Evolutionary conservation across 2,113 vertebrate genomes (phyloP), one percentile per base, ranked within the genome.

Genomic region (Chamaetylas fuelleborni): DNA sequence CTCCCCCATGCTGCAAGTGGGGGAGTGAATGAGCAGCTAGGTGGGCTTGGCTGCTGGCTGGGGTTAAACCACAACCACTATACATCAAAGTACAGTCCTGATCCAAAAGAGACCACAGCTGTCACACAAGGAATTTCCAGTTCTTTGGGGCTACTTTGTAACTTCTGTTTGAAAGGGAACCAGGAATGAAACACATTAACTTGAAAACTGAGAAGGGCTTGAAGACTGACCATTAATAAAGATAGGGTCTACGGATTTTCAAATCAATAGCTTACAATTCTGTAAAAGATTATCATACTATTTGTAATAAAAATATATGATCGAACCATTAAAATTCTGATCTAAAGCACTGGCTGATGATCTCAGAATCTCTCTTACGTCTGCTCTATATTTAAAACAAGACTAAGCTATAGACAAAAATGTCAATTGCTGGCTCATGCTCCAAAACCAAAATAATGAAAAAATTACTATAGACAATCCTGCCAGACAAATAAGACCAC

Each of bases 401-500:
- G n/a, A 54, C 8, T 14, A 65, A 81, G 11, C 47, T 70, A 73
- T 10, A 80, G 24, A 61, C 18, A 82, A 65, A 78, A 86, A 94
- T 6, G 14, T 0, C 1, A 70, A 83, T 3, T 65, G 40, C 26
- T 93, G 81, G 54, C 56, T 86, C 64, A 60, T 47, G 50, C 25
- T 65, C 74, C 24, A 84, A 95, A 95, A 80, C 40, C 20, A 80
- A 94, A 92, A 82, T 18, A 81, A 80, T 29, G 19, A 64, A 56
- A 88, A 94, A 90, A 95, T 67, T 74, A 38, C 31, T 83, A 88
- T 47, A 81, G 88, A 71, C n/a, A 88, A 93, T 61, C 28, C 81
- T 34, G 86, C n/a, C 85, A 56, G 79, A 91, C 85, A 94, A 90
- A 40, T 43, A 56, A 88, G 74, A 93, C 88, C 92, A 88, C 79